phyloP scores from a whole-genome alignment of 2,888 invertebrate species.

The Thera obeliscata region DNA sequence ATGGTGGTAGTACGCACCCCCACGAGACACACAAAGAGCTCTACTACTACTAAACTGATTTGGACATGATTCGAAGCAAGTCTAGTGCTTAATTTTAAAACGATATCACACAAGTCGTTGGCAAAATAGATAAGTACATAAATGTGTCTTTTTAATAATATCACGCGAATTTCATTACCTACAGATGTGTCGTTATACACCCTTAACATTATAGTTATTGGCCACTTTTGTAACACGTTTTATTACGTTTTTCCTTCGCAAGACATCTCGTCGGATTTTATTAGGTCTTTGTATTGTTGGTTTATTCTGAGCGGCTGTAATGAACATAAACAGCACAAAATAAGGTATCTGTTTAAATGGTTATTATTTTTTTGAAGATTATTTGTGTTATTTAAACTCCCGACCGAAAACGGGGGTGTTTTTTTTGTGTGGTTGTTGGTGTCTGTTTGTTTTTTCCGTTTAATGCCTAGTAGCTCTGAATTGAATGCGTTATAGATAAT shows the following conservation, averaged over 20 bases:
- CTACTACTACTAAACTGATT: too few species aligned
- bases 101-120: neutral
- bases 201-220: slow-evolving; percentile 13
- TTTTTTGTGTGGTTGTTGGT: too few species aligned
- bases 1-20: too few species aligned
- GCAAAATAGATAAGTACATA: neutral
- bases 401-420: too few species aligned
- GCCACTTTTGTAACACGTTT: slow-evolving; percentile 8
- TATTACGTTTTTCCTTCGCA: slow-evolving; percentile 5
- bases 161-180: slow-evolving; percentile 5
- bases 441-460: too few species aligned
- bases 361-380: too few species aligned
- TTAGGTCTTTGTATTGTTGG: neutral
- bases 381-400: too few species aligned
- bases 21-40: too few species aligned
- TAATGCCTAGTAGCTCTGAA: too few species aligned
- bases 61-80: too few species aligned
- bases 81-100: too few species aligned
- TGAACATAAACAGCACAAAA: neutral
- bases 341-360: neutral
- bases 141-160: slow-evolving; percentile 2
- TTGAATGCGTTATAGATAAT: too few species aligned
- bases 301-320: neutral
- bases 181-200: slow-evolving; percentile 6
- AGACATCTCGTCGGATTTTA: neutral